phyloP scores from a whole-genome alignment of 2,888 invertebrate species.

The Scaptomyza reducta region DNA sequence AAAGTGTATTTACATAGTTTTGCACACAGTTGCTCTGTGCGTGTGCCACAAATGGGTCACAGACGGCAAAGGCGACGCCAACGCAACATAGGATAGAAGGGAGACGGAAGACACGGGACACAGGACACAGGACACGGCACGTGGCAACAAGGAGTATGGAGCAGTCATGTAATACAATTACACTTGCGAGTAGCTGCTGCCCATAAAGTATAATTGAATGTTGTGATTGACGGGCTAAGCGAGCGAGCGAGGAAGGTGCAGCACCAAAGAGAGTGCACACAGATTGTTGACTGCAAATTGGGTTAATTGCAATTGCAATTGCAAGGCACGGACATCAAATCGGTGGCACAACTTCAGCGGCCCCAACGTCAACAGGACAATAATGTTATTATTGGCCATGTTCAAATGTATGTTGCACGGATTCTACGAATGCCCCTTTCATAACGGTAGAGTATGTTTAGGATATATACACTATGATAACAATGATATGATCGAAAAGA shows the following conservation, averaged over 20 bases:
- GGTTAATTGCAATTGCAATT: constrained; percentile 68
- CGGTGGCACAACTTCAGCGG: constrained; percentile 23
- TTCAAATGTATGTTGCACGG: not conserved
- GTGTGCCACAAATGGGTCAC: constrained; percentile 65
- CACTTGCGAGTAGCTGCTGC: constrained; percentile 31
- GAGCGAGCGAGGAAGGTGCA: not conserved
- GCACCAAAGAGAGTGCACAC: not conserved
- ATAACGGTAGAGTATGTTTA: not conserved
- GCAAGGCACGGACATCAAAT: constrained; percentile 31
- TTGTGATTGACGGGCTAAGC: constrained; percentile 54
- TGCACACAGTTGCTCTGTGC: constrained; percentile 22
- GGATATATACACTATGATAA: not conserved
- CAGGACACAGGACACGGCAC: not conserved
- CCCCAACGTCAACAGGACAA: constrained; percentile 37
- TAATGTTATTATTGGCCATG: constrained; percentile 37
- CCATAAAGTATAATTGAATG: constrained; percentile 64
- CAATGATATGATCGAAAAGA: too few species aligned
- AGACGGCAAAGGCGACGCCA: constrained; percentile 32
- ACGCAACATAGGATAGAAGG: constrained; percentile 7
- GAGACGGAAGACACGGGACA: not conserved
- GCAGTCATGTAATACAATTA: constrained; percentile 44
- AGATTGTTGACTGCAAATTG: constrained; percentile 50
- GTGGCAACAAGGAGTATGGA: not conserved
- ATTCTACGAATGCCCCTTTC: not conserved
- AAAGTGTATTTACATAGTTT: not conserved